Evolutionary conservation across 2,113 vertebrate species (phyloP).

Genomic region (Dendropsophus ebraccatus): DNA sequence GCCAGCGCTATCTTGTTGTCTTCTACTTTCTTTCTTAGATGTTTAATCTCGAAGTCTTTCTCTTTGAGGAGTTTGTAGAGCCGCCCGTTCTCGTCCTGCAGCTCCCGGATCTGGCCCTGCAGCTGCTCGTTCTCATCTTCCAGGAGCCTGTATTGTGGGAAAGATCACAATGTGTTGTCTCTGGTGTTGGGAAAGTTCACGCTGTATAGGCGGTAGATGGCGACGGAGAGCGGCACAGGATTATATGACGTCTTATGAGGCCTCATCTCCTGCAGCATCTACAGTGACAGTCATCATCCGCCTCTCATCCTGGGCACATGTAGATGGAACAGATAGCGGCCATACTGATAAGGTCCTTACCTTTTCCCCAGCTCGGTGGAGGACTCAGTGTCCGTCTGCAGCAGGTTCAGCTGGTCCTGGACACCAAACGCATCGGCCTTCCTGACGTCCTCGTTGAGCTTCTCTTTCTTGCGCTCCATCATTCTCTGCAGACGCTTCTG

Average conservation of each 20-base stretch:
- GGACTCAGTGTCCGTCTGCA: slow-evolving; percentile 59
- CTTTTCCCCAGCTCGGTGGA: slow-evolving; percentile 65
- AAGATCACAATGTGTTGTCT: too few relatives aligned
- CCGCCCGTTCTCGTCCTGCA: slow-evolving; percentile 85
- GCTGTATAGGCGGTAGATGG: too few relatives aligned
- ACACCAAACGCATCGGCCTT: background rate
- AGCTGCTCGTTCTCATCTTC: slow-evolving; percentile 75
- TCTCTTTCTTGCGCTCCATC: slow-evolving; percentile 72
- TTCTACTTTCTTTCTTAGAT: slow-evolving; percentile 83
- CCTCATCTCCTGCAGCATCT: too few relatives aligned
- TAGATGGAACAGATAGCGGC: too few relatives aligned
- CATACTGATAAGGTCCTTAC: slow-evolving; percentile 64
- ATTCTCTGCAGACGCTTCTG: slow-evolving; percentile 73
- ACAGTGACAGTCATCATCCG: too few relatives aligned
- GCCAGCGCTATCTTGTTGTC: slow-evolving; percentile 80
- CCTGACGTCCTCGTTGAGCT: slow-evolving; percentile 59
- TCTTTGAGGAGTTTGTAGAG: slow-evolving; percentile 86
- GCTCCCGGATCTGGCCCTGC: slow-evolving; percentile 77
- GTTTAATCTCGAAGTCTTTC: slow-evolving; percentile 89
- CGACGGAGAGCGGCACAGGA: too few relatives aligned
- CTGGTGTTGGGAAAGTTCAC: too few relatives aligned
- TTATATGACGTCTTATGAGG: too few relatives aligned
- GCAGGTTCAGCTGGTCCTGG: slow-evolving; percentile 67
- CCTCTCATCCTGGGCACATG: too few relatives aligned
- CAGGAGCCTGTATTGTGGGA: slow-evolving; percentile 65